A percentile compares a stretch with the other conserved stretches of the same genome.
phyloP scores from a whole-genome alignment of 2,113 vertebrate species.

The Mormyrus lacerda region DNA sequence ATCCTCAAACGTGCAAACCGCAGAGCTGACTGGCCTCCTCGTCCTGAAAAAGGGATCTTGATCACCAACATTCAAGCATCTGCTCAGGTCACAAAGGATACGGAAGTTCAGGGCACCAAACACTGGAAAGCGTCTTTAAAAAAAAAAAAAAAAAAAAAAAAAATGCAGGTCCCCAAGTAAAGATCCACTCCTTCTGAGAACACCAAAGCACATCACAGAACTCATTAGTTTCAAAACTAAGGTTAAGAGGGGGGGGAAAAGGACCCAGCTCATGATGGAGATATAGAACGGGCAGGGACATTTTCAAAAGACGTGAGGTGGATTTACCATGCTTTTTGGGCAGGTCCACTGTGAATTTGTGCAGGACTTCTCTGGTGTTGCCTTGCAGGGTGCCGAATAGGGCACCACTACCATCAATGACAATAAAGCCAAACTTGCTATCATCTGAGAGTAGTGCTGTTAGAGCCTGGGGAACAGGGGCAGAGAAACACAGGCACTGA shows the following conservation, averaged over 20 bases:
- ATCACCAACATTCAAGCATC: neutral
- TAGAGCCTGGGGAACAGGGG: slow-evolving; percentile 67
- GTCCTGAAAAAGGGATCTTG: slow-evolving; percentile 58
- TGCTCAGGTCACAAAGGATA: neutral
- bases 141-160: neutral
- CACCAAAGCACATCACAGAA: neutral
- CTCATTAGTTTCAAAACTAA: neutral
- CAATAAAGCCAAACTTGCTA: slow-evolving; percentile 99
- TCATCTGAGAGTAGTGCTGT: slow-evolving; percentile 95
- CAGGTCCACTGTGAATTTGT: slow-evolving; percentile 99
- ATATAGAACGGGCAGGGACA: neutral
- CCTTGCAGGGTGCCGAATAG: slow-evolving; percentile 97
- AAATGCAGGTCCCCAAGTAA: neutral
- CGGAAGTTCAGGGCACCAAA: neutral
- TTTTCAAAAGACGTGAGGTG: neutral
- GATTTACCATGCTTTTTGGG: slow-evolving; percentile 95
- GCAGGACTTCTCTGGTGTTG: slow-evolving; percentile 96
- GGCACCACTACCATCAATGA: slow-evolving; percentile 96
- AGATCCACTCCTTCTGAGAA: neutral
- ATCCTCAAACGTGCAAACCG: slow-evolving; percentile 96
- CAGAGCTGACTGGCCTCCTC: slow-evolving; percentile 96
- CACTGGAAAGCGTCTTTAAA: neutral
- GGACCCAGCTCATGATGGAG: neutral
- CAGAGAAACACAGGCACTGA: neutral
- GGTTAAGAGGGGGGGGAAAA: neutral